Percentiles rank a stretch among this genome's conserved stretches.
These are phyloP conservation scores for Etia nguti DNA, from an alignment of 2,113 vertebrate genomes.

Conservation along the genomic window DNA sequence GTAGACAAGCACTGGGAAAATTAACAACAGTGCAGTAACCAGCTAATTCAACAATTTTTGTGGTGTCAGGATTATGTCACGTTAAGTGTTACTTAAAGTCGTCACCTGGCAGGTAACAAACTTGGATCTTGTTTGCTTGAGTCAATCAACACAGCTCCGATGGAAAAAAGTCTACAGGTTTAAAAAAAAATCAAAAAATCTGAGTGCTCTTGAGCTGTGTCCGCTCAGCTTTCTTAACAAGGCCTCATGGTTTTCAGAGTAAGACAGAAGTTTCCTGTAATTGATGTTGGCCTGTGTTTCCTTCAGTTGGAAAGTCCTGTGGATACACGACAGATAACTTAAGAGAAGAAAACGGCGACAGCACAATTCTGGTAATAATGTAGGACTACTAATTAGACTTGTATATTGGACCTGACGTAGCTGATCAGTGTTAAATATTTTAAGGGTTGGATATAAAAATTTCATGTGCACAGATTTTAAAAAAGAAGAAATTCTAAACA, in stretches of 20 bases:
- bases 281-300: neutral
- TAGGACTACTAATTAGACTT: neutral
- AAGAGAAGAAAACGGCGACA: neutral
- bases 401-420: neutral
- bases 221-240: slow-evolving; percentile 39
- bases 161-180: neutral
- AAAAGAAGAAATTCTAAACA: neutral
- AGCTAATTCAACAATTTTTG: neutral
- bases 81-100: neutral
- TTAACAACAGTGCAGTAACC: neutral
- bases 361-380: neutral
- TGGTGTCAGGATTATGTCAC: neutral
- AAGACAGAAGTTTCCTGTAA: slow-evolving; percentile 14
- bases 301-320: neutral
- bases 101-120: neutral
- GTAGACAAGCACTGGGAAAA: neutral
- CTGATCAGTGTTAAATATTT: neutral
- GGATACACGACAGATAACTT: neutral
- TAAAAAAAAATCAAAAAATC: neutral
- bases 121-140: neutral
- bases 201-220: slow-evolving; percentile 3
- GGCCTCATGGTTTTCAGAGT: slow-evolving; percentile 34
- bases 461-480: neutral
- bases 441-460: neutral
- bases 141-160: neutral